Base-by-base conservation (phyloP, 1,140 invertebrate species). In the Brachionus angularis region DNA sequence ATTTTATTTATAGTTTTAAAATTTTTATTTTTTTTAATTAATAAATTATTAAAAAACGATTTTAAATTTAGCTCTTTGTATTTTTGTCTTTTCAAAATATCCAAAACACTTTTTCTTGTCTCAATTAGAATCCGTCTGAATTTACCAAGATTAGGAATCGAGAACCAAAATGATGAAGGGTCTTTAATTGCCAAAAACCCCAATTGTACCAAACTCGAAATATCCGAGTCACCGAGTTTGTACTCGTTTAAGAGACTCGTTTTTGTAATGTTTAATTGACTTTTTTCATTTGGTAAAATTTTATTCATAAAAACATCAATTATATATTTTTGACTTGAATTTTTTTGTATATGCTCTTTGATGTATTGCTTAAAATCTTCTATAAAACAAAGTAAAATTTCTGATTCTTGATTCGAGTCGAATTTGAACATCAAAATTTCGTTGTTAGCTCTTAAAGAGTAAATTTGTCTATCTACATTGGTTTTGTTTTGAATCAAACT, bases 141-240 rank as follows among this genome's bases (percentile, higher is more conserved):
- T 34, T 46, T 47, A 16, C 42, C 62, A 18, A 67, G 16, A 67
- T 67, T 67, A 2, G 62, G 62, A 27, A 67, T 31, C 4, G 62
- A 67, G 18, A 67, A 67, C 62, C 62, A 67, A 67, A 67, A 67
- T 23, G n/a, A 16, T 12, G 42, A 50, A 10, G 62, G 29, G 25
- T 67, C 44, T 50, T 67, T 67, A 4, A 46, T 67, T 12, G 21
- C 42, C 5, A 67, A 27, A 25, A 67, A 42, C 4, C 62, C 62
- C 18, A 47, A 27, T 47, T 47, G 62, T 16, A 67, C 62, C 18
- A 67, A 29, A 29, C 10, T 47, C 2, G 62, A 67, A 25, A 67
- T 47, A 23, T 67, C 47, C 10, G 25, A 21, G 18, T 67, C 62
- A 36, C 31, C 23, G 8, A 67, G 23, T 31, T 33, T 46, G 18